Conservation (phyloP, 2,113 vertebrate species). For the Uropsilus gracilis region DNA sequence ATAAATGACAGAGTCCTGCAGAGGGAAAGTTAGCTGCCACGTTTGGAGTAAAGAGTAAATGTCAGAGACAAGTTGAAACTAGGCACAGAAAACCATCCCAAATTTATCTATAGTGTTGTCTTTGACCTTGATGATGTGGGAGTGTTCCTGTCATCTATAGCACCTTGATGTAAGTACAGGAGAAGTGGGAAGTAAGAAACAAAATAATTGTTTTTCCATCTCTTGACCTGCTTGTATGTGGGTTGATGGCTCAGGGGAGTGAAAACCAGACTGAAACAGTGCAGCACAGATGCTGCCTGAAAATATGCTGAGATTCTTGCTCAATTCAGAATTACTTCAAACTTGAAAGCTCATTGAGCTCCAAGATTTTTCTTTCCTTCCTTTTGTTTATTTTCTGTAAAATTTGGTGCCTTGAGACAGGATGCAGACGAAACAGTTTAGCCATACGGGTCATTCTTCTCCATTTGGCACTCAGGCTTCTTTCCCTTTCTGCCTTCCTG, state of each 20-base stretch:
- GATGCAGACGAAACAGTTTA: slow-evolving; percentile 75
- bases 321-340: slow-evolving; percentile 82
- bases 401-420: slow-evolving; percentile 73
- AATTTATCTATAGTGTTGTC: background rate
- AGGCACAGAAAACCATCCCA: background rate
- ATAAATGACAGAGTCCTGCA: background rate
- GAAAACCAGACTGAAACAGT: slow-evolving; percentile 81
- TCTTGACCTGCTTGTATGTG: slow-evolving; percentile 78
- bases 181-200: slow-evolving; percentile 81
- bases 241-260: slow-evolving; percentile 82
- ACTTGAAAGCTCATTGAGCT: slow-evolving; percentile 80
- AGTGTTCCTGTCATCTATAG: slow-evolving; percentile 71
- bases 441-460: slow-evolving; percentile 56
- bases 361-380: slow-evolving; percentile 58
- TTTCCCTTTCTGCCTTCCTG: slow-evolving; percentile 40
- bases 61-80: background rate
- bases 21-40: background rate
- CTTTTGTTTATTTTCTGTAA: slow-evolving; percentile 79
- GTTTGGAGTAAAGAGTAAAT: background rate
- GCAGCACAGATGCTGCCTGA: slow-evolving; percentile 77
- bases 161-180: slow-evolving; percentile 51
- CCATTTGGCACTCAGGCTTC: slow-evolving; percentile 11
- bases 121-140: slow-evolving; percentile 3
- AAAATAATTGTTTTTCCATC: slow-evolving; percentile 81
- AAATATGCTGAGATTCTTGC: slow-evolving; percentile 74